Base-by-base conservation (phyloP, 1,140 invertebrate genomes). In the Scylla paramamosain region DNA sequence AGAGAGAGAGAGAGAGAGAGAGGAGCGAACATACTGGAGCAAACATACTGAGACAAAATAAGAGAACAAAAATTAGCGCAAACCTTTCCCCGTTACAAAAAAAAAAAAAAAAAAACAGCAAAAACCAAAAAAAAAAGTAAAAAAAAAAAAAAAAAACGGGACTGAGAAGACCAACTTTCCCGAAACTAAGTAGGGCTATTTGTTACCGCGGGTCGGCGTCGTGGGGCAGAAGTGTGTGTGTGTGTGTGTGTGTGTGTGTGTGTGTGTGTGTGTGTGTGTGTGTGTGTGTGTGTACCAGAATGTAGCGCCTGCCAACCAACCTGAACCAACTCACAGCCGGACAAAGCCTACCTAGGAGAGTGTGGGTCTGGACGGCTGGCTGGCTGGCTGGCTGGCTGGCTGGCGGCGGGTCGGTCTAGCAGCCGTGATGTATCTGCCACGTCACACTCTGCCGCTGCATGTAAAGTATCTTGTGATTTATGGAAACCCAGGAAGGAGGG, bases 381-480 rank as follows among this genome's bases (percentile, higher is more conserved):
- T 39, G 39, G 39, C 39, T 39, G 52, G 2, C 12, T n/a, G 67
- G 16, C 20, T n/a, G 45, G 39, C 25, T 59, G 48, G 89, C 46
- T 91, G 28, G 6, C 28, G 14, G 89, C 12, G 10, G 89, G 89
- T 48, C 67, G 67, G 4, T 77, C 67, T 25, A 77, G 20, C 59
- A 67, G 59, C 59, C 59, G 45, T 93, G 92, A 83, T 93, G 82
- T 93, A 93, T 86, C 52, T 39, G n/a, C 29, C 39, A 59, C 92
- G 92, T 59, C 92, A 93, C 92, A 93, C 82, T 87, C 84, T 4
- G 83, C 92, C 92, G 92, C 84, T 93, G 84, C 92, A 93, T 93
- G 92, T 93, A 93, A 93, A 93, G 92, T 93, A 93, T 93, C 83
- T 46, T 31, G 84, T 93, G 92, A 93, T 93, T 93, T 93, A 93